Conservation (phyloP, 2,113 vertebrate genomes). For the Varanus komodoensis region DNA sequence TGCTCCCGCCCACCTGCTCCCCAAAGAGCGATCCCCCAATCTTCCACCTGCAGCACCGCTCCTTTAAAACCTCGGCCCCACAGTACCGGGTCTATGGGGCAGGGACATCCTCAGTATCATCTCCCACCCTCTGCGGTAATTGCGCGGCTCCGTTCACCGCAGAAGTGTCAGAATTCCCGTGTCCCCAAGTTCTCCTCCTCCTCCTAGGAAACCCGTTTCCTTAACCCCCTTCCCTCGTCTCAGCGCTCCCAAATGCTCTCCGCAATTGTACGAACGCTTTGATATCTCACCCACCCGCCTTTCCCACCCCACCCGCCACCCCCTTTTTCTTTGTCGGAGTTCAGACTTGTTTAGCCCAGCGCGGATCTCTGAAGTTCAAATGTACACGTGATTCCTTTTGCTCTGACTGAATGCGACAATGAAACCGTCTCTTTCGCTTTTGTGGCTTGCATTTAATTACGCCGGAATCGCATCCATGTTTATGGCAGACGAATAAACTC, state of each 20-base stretch:
- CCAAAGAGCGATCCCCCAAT: background rate
- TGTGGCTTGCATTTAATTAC: slow-evolving; percentile 79
- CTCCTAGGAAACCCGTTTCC: background rate
- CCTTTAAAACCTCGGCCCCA: background rate
- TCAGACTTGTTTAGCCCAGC: slow-evolving; percentile 72
- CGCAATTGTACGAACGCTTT: background rate
- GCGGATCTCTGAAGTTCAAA: slow-evolving; percentile 77
- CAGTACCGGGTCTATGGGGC: background rate
- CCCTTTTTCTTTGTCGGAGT: slow-evolving; percentile 62
- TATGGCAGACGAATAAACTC: slow-evolving; percentile 72
- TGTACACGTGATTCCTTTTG: slow-evolving; percentile 65
- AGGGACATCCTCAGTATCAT: background rate
- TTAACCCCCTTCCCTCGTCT: background rate
- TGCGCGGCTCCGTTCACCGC: no score
- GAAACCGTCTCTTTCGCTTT: slow-evolving; percentile 72
- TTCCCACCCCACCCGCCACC: slow-evolving; percentile 45
- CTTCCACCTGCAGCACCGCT: background rate
- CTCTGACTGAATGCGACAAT: slow-evolving; percentile 76
- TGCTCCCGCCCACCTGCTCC: background rate
- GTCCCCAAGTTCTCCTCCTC: background rate
- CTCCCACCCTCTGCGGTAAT: background rate
- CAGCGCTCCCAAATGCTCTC: background rate
- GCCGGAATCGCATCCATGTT: slow-evolving; percentile 65
- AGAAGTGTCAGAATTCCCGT: no score
- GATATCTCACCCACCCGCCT: background rate